These are phyloP conservation scores for Oxyruncus cristatus DNA, from an alignment of 2,113 vertebrate genomes.

Conservation along the genomic window DNA sequence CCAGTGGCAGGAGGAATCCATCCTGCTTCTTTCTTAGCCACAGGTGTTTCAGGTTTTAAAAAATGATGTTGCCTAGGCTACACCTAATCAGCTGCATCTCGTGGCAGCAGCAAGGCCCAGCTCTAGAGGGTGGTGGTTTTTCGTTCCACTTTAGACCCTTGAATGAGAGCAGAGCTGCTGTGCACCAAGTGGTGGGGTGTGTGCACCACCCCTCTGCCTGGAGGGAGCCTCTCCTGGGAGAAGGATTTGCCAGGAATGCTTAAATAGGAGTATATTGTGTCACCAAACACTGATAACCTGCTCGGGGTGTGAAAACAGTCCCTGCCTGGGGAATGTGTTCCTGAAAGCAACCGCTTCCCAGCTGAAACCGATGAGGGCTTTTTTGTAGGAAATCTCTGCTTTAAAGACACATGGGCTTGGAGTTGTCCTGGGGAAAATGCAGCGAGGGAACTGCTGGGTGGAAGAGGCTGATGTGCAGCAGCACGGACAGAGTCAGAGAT, in stretches of 20 bases:
- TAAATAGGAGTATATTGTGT: accelerated
- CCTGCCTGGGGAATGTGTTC: not conserved
- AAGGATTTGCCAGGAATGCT: not conserved
- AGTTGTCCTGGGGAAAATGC: not conserved
- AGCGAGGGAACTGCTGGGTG: not conserved
- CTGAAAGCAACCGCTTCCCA: not conserved
- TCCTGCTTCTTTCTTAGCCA: not conserved
- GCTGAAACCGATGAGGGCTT: not conserved
- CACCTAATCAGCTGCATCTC: not conserved
- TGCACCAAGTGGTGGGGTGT: accelerated
- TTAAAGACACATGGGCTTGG: not conserved
- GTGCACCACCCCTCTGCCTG: not conserved
- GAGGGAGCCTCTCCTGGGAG: not conserved
- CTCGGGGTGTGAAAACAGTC: not conserved
- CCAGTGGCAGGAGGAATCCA: not conserved
- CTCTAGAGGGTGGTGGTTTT: not conserved
- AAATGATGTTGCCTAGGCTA: conserved; percentile 4
- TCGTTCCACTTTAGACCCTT: not conserved
- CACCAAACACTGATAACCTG: not conserved
- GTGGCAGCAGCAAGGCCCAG: not conserved
- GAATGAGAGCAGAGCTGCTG: not conserved
- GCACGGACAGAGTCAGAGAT: not conserved
- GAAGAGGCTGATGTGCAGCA: not conserved
- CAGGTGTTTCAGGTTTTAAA: not conserved
- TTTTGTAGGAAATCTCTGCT: not conserved